These are phyloP conservation scores for Capreolus pygargus DNA, from an alignment of 2,113 vertebrate species.

Conservation along the genomic window DNA sequence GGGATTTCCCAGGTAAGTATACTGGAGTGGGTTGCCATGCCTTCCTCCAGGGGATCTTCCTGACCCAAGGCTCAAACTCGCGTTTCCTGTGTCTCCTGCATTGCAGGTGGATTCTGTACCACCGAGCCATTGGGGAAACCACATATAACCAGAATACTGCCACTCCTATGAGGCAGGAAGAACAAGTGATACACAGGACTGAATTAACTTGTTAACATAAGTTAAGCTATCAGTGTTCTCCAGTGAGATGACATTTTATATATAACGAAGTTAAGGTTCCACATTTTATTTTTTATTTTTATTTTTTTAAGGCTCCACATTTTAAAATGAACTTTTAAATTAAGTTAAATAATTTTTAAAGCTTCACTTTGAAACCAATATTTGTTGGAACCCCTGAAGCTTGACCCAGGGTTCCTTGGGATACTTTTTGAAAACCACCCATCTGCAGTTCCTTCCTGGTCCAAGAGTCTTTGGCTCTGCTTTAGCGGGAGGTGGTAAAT, in stretches of 20 bases:
- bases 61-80: not conserved
- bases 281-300: not conserved
- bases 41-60: not conserved
- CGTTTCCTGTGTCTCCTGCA: not conserved
- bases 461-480: not conserved
- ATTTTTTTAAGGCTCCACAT: not conserved
- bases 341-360: not conserved
- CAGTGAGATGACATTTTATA: not conserved
- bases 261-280: not conserved
- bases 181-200: not conserved
- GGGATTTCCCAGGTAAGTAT: not conserved
- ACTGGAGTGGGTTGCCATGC: not conserved
- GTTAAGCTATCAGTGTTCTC: not conserved
- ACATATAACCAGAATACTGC: not conserved
- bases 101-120: not conserved
- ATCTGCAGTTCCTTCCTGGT: not conserved
- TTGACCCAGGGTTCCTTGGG: not conserved
- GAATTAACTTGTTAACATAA: not conserved
- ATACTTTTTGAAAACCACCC: not conserved
- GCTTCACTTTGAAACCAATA: not conserved
- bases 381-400: not conserved
- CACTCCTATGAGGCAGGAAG: not conserved
- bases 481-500: not conserved
- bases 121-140: not conserved
- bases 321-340: not conserved